These are phyloP conservation scores for Huso huso DNA, from an alignment of 2,797 vertebrate species.

Conservation along the genomic window DNA sequence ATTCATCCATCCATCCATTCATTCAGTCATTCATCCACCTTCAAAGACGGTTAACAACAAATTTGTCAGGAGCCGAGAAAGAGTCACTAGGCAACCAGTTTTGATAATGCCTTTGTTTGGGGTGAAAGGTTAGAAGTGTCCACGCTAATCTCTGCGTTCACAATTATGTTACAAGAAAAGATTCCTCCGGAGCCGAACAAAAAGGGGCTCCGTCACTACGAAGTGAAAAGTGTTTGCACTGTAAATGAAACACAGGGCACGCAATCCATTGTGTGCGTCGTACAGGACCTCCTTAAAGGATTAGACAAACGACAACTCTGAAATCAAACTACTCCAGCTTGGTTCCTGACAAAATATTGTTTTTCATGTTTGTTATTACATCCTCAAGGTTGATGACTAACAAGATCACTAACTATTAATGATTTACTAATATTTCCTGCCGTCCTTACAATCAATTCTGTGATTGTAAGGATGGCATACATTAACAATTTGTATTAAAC, in stretches of 20 bases:
- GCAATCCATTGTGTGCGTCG: constrained; percentile 41
- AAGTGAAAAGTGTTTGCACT: constrained; percentile 75
- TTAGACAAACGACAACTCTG: constrained; percentile 57
- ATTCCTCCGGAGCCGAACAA: constrained; percentile 69
- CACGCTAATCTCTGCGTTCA: constrained; percentile 82
- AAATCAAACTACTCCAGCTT: constrained; percentile 57
- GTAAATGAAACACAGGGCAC: constrained; percentile 59
- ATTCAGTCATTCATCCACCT: constrained; percentile 9
- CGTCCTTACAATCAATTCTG: no score
- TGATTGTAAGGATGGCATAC: no score
- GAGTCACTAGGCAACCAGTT: constrained; percentile 79
- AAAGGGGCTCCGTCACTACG: constrained; percentile 49
- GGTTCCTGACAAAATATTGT: constrained; percentile 4
- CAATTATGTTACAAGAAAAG: constrained; percentile 80
- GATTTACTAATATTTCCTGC: no score
- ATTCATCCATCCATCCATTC: no score
- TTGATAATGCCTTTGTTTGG: constrained; percentile 79
- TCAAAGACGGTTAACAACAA: constrained; percentile 31
- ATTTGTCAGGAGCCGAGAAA: constrained; percentile 49
- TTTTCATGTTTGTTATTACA: constrained; percentile 2
- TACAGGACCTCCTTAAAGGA: constrained; percentile 49
- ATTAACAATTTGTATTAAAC: no score
- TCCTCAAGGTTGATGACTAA: not conserved
- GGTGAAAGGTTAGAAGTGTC: constrained; percentile 90
- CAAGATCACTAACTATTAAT: no score